Evolutionary conservation across 2,113 vertebrate species (phyloP), one percentile per base, ranked within the genome.

Genomic region (Loxodonta africana): DNA sequence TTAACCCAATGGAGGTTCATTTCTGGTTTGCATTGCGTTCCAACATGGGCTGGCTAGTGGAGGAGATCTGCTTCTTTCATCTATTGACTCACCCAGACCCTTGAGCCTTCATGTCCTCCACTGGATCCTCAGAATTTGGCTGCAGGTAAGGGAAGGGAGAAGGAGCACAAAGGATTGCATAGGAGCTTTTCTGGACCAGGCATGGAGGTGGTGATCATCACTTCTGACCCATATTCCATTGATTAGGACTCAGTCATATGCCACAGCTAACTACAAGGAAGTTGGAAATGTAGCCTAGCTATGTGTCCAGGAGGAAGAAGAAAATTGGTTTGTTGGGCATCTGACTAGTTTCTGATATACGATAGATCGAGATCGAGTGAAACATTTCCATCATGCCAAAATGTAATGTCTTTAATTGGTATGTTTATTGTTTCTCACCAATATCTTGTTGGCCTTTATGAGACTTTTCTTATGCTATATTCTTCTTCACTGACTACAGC

Each of bases 401-500:
- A 60, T 53, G 37, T 65, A 23, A 67, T 63, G 12, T 15, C 85
- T 95, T 73, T 73, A 62, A 63, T 81, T 97, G 83, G 8, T 53
- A 51, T 51, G 28, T 37, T 85, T 74, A 86, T 41, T 60, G 4
- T 82, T 96, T 86, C n/a, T 30, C 15, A n/a, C 20, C 3, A n/a
- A 60, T 37, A 63, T 33, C 25, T 76, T 92, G 41, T 81, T 69
- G 30, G 17, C 48, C 1, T 86, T 95, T 63, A 37, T 77, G 17
- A 91, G n/a, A 88, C 15, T 80, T 88, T 88, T 53, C 7, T 63
- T 84, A 81, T 51, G 67, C 15, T 89, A 1, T n/a, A 1, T 60
- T 89, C 71, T 94, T 93, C 81, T 89, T 96, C 25, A 80, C 26
- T 90, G 83, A 67, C 5, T 90, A 83, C 4, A 86, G 33, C 8